Evolutionary conservation across 2,797 vertebrate genomes (phyloP).

Genomic region (Silurus aristotelis): DNA sequence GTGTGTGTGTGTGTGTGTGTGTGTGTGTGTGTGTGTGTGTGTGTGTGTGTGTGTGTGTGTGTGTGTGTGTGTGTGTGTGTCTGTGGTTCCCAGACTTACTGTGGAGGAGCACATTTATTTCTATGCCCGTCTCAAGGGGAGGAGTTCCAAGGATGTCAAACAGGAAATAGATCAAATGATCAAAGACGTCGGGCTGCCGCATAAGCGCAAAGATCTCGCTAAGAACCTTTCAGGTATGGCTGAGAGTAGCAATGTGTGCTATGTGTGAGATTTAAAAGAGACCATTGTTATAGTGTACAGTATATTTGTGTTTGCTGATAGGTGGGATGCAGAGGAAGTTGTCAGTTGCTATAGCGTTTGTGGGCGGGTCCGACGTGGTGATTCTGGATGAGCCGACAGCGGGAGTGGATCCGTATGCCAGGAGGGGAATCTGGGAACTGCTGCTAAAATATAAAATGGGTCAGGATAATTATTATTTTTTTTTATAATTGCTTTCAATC

Average conservation of each 20-base stretch:
- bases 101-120: conserved; percentile 99
- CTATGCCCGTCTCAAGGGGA: conserved; percentile 90
- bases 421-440: conserved; percentile 97
- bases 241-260: background rate
- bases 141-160: conserved; percentile 79
- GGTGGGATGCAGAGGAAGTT: conserved; percentile 98
- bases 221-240: conserved; percentile 89
- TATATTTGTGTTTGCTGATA: conserved; percentile 52
- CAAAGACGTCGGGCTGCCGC: conserved; percentile 87
- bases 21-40: background rate
- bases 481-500: background rate
- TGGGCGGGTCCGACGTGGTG: conserved; percentile 93
- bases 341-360: conserved; percentile 94
- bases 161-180: conserved; percentile 92
- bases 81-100: conserved; percentile 79
- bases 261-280: background rate
- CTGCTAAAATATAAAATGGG: conserved; percentile 94
- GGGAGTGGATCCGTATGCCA: conserved; percentile 95
- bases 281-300: background rate
- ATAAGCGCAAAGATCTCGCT: conserved; percentile 89
- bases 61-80: conserved; percentile 9
- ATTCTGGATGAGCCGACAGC: conserved; percentile 97
- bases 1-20: background rate
- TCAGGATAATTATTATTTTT: conserved; percentile 56
- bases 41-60: background rate